phyloP scores from a whole-genome alignment of 2,888 invertebrate genomes.

The Ornithoptera priamus region DNA sequence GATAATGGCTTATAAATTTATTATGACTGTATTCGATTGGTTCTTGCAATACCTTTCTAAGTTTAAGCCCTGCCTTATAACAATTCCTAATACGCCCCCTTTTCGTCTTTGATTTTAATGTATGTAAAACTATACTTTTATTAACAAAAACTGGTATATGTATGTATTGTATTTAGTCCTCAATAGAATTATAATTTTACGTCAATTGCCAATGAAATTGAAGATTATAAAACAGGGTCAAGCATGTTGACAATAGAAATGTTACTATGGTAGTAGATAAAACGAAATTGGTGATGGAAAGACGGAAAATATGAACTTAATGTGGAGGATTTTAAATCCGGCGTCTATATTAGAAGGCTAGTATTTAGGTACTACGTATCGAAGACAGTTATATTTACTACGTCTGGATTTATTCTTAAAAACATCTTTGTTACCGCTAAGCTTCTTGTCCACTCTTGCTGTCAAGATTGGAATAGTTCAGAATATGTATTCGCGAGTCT shows the following conservation, averaged over 20 bases:
- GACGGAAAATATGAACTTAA: too few relatives aligned
- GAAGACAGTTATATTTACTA: too few relatives aligned
- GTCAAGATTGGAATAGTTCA: constrained; percentile 35
- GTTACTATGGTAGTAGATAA: too few relatives aligned
- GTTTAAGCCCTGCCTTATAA: neutral
- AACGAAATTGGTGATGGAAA: too few relatives aligned
- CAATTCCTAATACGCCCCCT: neutral
- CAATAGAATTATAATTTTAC: too few relatives aligned
- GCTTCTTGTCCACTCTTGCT: constrained; percentile 61
- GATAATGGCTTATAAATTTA: constrained; percentile 57
- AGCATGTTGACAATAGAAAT: too few relatives aligned
- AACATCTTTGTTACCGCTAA: constrained; percentile 66
- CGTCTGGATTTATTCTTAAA: constrained; percentile 37
- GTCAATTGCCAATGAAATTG: too few relatives aligned
- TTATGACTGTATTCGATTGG: constrained; percentile 62
- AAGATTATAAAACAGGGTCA: too few relatives aligned
- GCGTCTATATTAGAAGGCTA: too few relatives aligned
- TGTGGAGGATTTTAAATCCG: too few relatives aligned
- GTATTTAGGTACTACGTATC: too few relatives aligned
- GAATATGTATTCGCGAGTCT: constrained; percentile 43
- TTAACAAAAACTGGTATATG: neutral
- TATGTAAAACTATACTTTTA: neutral
- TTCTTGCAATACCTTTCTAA: constrained; percentile 49
- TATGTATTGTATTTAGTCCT: too few relatives aligned
- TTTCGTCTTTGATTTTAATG: neutral